phyloP scores from a whole-genome alignment of 2,797 vertebrate genomes.

The Zenarchopterus dispar region DNA sequence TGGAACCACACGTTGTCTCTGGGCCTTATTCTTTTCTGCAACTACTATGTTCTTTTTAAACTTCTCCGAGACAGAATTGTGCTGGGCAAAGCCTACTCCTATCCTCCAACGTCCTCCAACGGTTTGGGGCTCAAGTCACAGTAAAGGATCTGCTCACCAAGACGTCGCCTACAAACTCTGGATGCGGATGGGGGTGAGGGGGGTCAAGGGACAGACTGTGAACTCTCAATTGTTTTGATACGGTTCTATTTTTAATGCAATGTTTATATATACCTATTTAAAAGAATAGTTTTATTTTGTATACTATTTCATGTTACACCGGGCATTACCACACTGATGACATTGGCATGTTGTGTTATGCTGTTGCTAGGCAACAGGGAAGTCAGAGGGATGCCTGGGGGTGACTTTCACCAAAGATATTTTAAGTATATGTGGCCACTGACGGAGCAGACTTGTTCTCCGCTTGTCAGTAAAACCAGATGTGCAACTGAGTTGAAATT shows the following conservation, averaged over 20 bases:
- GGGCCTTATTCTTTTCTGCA: constrained; percentile 98
- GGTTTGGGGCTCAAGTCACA: constrained; percentile 90
- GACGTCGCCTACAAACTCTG: constrained; percentile 48
- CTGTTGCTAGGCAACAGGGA: constrained; percentile 63
- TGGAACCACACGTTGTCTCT: constrained; percentile 99
- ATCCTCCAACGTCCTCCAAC: constrained; percentile 84
- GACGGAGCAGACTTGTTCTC: constrained; percentile 30
- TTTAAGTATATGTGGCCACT: constrained; percentile 65
- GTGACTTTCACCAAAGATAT: constrained; percentile 80
- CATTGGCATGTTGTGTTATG: constrained; percentile 69
- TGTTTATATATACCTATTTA: constrained; percentile 99
- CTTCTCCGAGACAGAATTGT: constrained; percentile 97
- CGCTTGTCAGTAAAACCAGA: constrained; percentile 38
- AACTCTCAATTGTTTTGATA: constrained; percentile 93
- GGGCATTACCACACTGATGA: constrained; percentile 77
- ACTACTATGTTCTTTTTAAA: constrained; percentile 99
- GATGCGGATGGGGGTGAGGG: constrained; percentile 15
- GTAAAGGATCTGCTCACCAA: constrained; percentile 61
- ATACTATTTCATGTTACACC: constrained; percentile 88
- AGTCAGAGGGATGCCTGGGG: constrained; percentile 65
- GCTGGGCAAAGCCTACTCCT: constrained; percentile 95
- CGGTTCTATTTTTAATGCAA: constrained; percentile 98
- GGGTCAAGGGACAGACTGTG: constrained; percentile 71
- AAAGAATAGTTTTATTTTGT: constrained; percentile 99
- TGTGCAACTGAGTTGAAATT: constrained; percentile 29